Evolutionary conservation across 2,888 invertebrate species (phyloP).

Genomic region (Panzeria rudis): DNA sequence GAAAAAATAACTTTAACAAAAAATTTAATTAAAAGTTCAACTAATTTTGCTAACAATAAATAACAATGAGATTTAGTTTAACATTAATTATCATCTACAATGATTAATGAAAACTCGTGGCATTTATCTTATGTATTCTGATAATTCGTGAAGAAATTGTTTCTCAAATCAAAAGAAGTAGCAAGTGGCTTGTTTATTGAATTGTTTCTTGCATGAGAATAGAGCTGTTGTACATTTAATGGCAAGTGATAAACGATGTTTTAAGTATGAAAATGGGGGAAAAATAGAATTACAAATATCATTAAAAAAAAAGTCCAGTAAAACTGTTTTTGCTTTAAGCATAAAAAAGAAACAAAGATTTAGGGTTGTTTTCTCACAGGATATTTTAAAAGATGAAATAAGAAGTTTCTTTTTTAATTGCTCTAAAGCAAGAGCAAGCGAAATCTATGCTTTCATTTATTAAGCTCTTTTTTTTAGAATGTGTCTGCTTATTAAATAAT

Average conservation of each 20-base stretch:
- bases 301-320: background rate
- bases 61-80: background rate
- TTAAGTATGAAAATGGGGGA: background rate
- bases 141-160: background rate
- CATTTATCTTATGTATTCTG: background rate
- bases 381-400: no score
- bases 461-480: no score
- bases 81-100: background rate
- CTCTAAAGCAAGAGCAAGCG: no score
- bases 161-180: constrained; percentile 29
- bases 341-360: background rate
- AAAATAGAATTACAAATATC: background rate
- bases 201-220: background rate
- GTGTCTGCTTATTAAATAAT: no score
- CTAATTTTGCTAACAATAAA: background rate
- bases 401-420: no score
- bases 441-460: no score
- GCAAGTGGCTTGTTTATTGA: constrained; percentile 42
- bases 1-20: background rate
- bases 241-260: constrained; percentile 44
- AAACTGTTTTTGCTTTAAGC: background rate
- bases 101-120: constrained; percentile 37
- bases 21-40: constrained; percentile 3
- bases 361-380: background rate
- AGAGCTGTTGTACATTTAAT: constrained; percentile 11